Evolutionary conservation across 2,888 invertebrate species (phyloP).

Genomic region (Cryptosula pallasiana): DNA sequence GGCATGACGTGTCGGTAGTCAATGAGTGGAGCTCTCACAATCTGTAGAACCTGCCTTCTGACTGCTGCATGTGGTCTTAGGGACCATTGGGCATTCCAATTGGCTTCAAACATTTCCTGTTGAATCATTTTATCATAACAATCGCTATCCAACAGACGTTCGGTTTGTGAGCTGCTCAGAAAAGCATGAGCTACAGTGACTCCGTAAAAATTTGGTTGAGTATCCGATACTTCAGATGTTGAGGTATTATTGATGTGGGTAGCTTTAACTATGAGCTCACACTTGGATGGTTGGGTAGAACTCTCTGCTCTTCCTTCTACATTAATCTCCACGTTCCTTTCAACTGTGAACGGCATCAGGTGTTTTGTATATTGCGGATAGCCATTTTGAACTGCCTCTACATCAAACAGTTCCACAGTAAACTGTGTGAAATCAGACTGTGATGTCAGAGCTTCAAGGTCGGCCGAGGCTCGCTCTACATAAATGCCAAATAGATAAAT

Average conservation of each 20-base stretch:
- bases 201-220: background rate
- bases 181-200: background rate
- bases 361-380: background rate
- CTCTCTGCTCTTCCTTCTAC: background rate
- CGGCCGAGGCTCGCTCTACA: background rate
- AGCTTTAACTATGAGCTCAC: background rate
- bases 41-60: background rate
- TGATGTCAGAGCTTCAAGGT: background rate
- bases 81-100: background rate
- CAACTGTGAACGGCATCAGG: background rate
- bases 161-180: background rate
- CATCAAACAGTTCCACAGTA: background rate
- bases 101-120: background rate
- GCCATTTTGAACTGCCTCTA: background rate
- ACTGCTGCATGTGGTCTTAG: background rate
- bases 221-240: background rate
- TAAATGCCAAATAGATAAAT: background rate
- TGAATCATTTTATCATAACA: background rate
- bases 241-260: background rate
- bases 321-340: background rate
- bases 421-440: background rate
- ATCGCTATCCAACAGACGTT: background rate
- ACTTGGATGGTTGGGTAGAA: background rate
- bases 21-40: background rate
- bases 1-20: background rate